Conservation (phyloP, 1,140 invertebrate genomes). For the Eufriesea mexicana region DNA sequence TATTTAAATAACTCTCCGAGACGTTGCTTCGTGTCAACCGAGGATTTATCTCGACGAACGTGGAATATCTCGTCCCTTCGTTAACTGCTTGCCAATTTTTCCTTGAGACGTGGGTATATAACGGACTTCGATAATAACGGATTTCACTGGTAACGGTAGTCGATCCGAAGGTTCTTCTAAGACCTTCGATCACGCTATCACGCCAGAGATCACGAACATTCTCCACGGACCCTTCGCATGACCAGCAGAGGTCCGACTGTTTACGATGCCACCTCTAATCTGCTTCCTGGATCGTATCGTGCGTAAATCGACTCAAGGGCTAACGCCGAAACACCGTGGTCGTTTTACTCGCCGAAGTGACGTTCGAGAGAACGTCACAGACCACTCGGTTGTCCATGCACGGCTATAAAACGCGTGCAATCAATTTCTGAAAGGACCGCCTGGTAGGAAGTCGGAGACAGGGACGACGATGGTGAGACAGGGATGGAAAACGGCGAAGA, state of each 20-base stretch:
- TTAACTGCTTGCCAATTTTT: neutral
- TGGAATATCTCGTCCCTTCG: neutral
- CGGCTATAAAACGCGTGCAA: slow-evolving; percentile 25
- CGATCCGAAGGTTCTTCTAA: neutral
- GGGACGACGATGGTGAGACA: neutral
- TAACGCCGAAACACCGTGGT: too few relatives aligned
- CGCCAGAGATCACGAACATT: neutral
- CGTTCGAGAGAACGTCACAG: neutral
- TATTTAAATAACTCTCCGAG: too few relatives aligned
- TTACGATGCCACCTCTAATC: neutral
- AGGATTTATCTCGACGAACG: too few relatives aligned
- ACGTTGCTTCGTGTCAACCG: too few relatives aligned
- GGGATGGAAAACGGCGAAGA: slow-evolving; percentile 20
- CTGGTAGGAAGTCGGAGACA: neutral
- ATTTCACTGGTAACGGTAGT: slow-evolving; percentile 5
- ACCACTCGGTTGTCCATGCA: too few relatives aligned
- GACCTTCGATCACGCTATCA: slow-evolving; percentile 8
- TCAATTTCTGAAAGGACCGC: slow-evolving; percentile 56
- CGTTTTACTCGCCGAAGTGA: neutral
- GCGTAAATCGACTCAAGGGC: neutral
- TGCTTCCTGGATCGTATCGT: neutral
- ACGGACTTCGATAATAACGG: slow-evolving; percentile 2
- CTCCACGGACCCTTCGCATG: neutral
- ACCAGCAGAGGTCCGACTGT: too few relatives aligned
- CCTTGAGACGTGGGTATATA: neutral